These are phyloP conservation scores for Rhinolophus ferrumequinum DNA, from an alignment of 2,113 vertebrate genomes.

Conservation along the genomic window DNA sequence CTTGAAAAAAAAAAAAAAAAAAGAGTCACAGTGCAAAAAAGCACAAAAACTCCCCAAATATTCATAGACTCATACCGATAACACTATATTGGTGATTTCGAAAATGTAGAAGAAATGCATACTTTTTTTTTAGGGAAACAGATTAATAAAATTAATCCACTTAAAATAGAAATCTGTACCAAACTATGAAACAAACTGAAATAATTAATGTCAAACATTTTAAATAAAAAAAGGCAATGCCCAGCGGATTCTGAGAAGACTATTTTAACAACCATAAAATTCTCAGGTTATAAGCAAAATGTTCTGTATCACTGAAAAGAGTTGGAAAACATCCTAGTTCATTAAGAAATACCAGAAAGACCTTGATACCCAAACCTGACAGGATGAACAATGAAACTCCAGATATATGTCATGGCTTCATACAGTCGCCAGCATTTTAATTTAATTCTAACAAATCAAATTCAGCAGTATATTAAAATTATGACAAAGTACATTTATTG, in stretches of 20 bases:
- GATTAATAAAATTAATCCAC: background rate
- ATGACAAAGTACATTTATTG: slow-evolving; percentile 42
- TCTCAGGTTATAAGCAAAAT: background rate
- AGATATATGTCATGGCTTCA: background rate
- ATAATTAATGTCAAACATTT: background rate
- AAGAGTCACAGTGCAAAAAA: background rate
- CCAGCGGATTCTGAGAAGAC: background rate
- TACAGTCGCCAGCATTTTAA: slow-evolving; percentile 60
- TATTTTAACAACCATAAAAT: background rate
- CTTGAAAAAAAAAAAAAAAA: background rate
- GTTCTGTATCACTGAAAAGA: background rate
- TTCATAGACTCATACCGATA: background rate
- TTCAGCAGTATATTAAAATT: slow-evolving; percentile 27
- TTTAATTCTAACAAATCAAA: slow-evolving; percentile 60
- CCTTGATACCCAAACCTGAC: background rate
- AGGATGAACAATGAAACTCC: slow-evolving; percentile 16
- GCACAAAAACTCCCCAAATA: background rate
- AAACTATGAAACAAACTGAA: background rate
- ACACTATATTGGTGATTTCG: background rate
- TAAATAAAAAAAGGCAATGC: background rate
- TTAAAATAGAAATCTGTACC: background rate
- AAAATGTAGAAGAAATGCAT: background rate
- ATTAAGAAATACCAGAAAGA: slow-evolving; percentile 14
- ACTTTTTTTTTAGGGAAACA: background rate
- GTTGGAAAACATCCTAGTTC: slow-evolving; percentile 23